A percentile compares a stretch with the other conserved stretches of the same genome.
Evolutionary conservation across 2,888 invertebrate genomes (phyloP).

Genomic region (Lottia scabra): DNA sequence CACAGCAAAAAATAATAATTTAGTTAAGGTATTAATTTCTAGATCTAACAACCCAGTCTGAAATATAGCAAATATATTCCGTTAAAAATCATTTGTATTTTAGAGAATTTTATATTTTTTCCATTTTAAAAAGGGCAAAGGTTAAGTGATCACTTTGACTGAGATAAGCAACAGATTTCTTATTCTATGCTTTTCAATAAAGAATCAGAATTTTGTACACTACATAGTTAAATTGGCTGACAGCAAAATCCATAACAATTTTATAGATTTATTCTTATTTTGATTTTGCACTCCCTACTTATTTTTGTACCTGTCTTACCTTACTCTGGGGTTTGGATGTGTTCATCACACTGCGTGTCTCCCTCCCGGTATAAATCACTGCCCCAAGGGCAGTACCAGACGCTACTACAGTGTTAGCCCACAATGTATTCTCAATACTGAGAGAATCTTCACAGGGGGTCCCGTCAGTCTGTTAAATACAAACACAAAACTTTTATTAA

Average conservation of each 20-base stretch:
- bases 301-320: constrained; percentile 71
- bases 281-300: not conserved
- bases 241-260: too few relatives aligned
- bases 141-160: too few relatives aligned
- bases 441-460: constrained; percentile 81
- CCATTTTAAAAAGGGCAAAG: too few relatives aligned
- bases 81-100: not conserved
- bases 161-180: too few relatives aligned
- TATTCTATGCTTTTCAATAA: too few relatives aligned
- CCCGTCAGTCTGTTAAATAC: constrained; percentile 71
- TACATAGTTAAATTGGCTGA: too few relatives aligned
- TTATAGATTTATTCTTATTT: too few relatives aligned
- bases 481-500: not conserved
- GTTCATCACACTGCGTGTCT: constrained; percentile 98
- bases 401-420: constrained; percentile 98
- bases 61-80: constrained; percentile 23
- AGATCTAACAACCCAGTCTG: constrained; percentile 86
- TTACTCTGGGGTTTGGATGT: constrained; percentile 96
- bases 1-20: constrained; percentile 89
- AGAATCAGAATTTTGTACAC: too few relatives aligned
- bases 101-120: too few relatives aligned
- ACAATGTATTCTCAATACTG: constrained; percentile 95
- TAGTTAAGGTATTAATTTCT: constrained; percentile 96
- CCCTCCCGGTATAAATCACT: constrained; percentile 95
- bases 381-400: constrained; percentile 95